A percentile compares a stretch with the other conserved stretches of the same genome.
These are phyloP conservation scores for Plectropomus leopardus DNA, from an alignment of 2,113 vertebrate species.

Conservation along the genomic window DNA sequence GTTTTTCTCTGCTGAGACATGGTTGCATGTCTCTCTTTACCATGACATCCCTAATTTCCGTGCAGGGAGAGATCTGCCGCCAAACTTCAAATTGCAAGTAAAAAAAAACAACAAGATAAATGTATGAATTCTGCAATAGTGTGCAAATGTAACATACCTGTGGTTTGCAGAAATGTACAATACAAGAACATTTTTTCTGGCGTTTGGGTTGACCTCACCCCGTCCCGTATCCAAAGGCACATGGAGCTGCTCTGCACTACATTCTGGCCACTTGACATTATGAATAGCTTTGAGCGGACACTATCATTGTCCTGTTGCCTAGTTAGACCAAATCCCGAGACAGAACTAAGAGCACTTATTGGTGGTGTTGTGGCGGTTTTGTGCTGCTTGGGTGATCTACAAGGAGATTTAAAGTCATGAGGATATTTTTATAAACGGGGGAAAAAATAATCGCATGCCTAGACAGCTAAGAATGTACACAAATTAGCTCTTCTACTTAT, in stretches of 20 bases:
- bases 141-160: no score
- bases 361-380: neutral
- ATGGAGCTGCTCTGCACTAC: neutral
- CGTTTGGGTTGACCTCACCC: neutral
- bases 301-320: slow-evolving; percentile 20
- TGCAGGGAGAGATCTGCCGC: no score
- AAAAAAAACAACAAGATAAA: no score
- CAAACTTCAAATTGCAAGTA: no score
- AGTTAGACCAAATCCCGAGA: slow-evolving; percentile 42
- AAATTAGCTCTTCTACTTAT: slow-evolving; percentile 53
- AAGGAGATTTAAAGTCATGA: slow-evolving; percentile 42
- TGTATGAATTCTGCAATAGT: no score
- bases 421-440: slow-evolving; percentile 67
- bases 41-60: no score
- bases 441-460: slow-evolving; percentile 53
- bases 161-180: no score
- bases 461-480: slow-evolving; percentile 85
- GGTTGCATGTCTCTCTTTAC: no score
- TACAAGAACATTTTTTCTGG: no score
- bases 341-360: slow-evolving; percentile 17
- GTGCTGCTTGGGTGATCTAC: slow-evolving; percentile 54
- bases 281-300: slow-evolving; percentile 30
- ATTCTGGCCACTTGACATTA: slow-evolving; percentile 6
- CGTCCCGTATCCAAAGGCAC: neutral
- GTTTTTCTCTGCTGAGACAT: no score